Base-by-base conservation (phyloP, 2,888 invertebrate genomes). In the Toxonevra muliebris region DNA sequence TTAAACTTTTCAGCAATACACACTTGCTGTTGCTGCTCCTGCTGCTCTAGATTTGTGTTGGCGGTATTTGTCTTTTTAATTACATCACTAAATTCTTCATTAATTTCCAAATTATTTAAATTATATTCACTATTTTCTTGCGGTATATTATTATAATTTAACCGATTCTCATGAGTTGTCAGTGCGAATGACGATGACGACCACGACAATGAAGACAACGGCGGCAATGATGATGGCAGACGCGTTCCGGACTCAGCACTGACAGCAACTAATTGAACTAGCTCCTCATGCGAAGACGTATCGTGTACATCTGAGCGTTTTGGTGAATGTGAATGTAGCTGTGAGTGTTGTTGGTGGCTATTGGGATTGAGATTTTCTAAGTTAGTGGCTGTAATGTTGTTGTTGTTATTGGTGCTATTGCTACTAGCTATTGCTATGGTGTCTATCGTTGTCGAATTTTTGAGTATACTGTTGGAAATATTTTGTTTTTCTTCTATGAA, bases 221-320 rank as follows among this genome's bases (percentile, higher is more conserved):
- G 61, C 61, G 57, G 59, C 41, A 65, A 3, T 43, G 59, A 57
- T 63, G 70, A 65, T 66, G 48, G n/a, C 48, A 41, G 41, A 11
- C 19, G 42, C 48, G 41, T 8, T 58, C 42, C 50, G 41, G 7
- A 61, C 58, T 20, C 59, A 68, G 55, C 45, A 50, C 66, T 66
- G 20, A 43, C 66, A 60, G 67, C 61, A 62, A 65, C 69, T 68
- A 65, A 30, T 30, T 30, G 30, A 30, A 30, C 42, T 60, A 61
- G 77, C 75, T 73, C 78, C 74, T 78, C 76, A 76, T 78, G 75
- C 76, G 77, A 72, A 77, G 80, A 80, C 79, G 80, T 71, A 75
- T 78, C 80, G 80, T 79, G 79, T 76, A 77, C 82, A 77, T 82
- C 82, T 82, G 82, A 82, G 76, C 74, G 65, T 68, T 58, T 50